phyloP scores from a whole-genome alignment of 2,888 invertebrate genomes.

The Liopterus haemorrhoidalis region DNA sequence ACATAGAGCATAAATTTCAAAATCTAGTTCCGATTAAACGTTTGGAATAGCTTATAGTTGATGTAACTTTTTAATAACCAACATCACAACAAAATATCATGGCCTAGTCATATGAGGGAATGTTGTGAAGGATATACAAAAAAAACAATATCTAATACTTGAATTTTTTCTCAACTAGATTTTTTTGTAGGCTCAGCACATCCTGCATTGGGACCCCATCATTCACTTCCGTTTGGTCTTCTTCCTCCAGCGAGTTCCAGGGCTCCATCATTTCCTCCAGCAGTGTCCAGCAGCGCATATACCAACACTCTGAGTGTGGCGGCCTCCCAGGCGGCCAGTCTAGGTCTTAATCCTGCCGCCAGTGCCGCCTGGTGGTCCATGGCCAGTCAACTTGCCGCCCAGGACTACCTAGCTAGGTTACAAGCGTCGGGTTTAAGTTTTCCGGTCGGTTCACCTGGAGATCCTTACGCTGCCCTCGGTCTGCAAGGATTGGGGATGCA shows the following conservation, averaged over 20 bases:
- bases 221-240: slow-evolving; percentile 41
- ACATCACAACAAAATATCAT: too few species aligned
- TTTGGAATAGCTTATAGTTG: too few species aligned
- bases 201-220: slow-evolving; percentile 40
- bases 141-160: too few species aligned
- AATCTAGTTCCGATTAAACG: too few species aligned
- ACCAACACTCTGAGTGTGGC: slow-evolving; percentile 75
- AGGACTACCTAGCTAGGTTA: slow-evolving; percentile 77
- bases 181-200: too few species aligned
- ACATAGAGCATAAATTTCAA: too few species aligned
- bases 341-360: slow-evolving; percentile 69
- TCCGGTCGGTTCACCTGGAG: slow-evolving; percentile 56
- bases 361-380: slow-evolving; percentile 89
- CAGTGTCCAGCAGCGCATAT: slow-evolving; percentile 43
- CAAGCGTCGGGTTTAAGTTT: slow-evolving; percentile 75
- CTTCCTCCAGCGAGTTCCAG: slow-evolving; percentile 38
- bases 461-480: slow-evolving; percentile 54
- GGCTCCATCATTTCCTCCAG: slow-evolving; percentile 37
- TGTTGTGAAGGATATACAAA: too few species aligned
- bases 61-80: too few species aligned
- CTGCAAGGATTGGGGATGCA: slow-evolving; percentile 47
- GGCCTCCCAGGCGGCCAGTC: slow-evolving; percentile 77
- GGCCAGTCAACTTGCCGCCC: slow-evolving; percentile 82
- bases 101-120: too few species aligned
- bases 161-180: too few species aligned